phyloP scores from a whole-genome alignment of 2,797 vertebrate genomes.

The Gymnodraco acuticeps region DNA sequence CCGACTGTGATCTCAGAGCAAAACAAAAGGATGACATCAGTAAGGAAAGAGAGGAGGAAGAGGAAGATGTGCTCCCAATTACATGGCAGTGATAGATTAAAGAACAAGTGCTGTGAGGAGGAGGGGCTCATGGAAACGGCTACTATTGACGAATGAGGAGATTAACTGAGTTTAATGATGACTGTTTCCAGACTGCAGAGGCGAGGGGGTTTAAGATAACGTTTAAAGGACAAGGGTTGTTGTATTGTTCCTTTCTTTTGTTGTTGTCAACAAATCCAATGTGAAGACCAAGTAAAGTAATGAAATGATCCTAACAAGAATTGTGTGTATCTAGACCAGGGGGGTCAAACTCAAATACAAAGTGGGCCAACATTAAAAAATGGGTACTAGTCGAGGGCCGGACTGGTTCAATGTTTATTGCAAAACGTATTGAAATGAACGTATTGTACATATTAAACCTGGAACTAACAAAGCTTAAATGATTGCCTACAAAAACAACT shows the following conservation, averaged over 20 bases:
- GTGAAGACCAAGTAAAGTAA: neutral
- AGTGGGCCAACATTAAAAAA: too few species aligned
- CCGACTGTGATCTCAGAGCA: constrained; percentile 55
- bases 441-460: too few species aligned
- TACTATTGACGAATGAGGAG: constrained; percentile 40
- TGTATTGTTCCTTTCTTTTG: neutral
- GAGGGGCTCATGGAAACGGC: constrained; percentile 30
- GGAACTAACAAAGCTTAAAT: too few species aligned
- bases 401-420: too few species aligned
- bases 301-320: neutral
- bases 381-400: too few species aligned
- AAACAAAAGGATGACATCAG: constrained; percentile 69
- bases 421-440: too few species aligned
- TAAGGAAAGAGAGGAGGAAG: constrained; percentile 12
- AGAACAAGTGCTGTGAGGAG: constrained; percentile 20
- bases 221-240: constrained; percentile 2
- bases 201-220: neutral
- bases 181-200: constrained; percentile 15
- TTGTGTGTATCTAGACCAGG: neutral
- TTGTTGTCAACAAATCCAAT: constrained; percentile 8
- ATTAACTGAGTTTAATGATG: constrained; percentile 41
- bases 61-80: constrained; percentile 55
- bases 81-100: constrained; percentile 38
- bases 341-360: too few species aligned
- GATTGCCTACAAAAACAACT: too few species aligned